Percentiles rank a stretch among this genome's conserved stretches.
Conservation (phyloP, 1,140 invertebrate genomes). For the Bradysia coprophila region DNA sequence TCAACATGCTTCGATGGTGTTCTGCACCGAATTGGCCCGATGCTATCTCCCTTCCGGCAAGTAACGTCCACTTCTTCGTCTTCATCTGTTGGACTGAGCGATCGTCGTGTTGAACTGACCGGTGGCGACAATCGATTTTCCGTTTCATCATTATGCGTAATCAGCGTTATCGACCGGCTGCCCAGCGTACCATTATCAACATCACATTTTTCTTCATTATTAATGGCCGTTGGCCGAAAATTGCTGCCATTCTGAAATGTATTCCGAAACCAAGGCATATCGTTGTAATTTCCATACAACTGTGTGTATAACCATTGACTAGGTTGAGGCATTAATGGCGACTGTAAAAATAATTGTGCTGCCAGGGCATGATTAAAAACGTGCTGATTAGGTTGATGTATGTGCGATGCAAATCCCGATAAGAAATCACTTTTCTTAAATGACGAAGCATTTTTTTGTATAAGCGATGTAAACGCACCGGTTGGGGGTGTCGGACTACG, state of each 20-base stretch:
- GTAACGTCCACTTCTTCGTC: slow-evolving; percentile 1
- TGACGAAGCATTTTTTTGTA: slow-evolving; percentile 12
- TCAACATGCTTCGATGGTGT: slow-evolving; percentile 18
- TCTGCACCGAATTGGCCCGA: slow-evolving; percentile 16
- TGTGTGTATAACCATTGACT: slow-evolving; percentile 56
- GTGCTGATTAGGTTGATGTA: slow-evolving; percentile 23
- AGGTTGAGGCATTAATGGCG: slow-evolving; percentile 45
- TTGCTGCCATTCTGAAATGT: slow-evolving; percentile 6
- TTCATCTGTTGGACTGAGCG: slow-evolving; percentile 12
- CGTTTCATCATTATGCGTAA: slow-evolving; percentile 17
- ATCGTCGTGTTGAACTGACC: slow-evolving; percentile 17
- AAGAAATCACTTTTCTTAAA: slow-evolving; percentile 19
- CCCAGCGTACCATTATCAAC: slow-evolving; percentile 14
- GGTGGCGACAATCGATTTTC: slow-evolving; percentile 19
- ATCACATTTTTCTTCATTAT: neutral
- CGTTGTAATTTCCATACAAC: slow-evolving; percentile 38
- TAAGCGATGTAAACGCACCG: slow-evolving; percentile 20
- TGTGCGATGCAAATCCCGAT: slow-evolving; percentile 23
- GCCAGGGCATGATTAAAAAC: slow-evolving; percentile 45
- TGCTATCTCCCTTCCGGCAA: slow-evolving; percentile 4
- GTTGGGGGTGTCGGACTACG: slow-evolving; percentile 20
- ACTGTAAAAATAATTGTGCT: slow-evolving; percentile 47
- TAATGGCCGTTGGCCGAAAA: slow-evolving; percentile 1
- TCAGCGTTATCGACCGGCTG: slow-evolving; percentile 18
- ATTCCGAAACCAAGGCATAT: slow-evolving; percentile 33